These are phyloP conservation scores for Xylota sylvarum DNA, from an alignment of 2,888 invertebrate species.

Conservation along the genomic window DNA sequence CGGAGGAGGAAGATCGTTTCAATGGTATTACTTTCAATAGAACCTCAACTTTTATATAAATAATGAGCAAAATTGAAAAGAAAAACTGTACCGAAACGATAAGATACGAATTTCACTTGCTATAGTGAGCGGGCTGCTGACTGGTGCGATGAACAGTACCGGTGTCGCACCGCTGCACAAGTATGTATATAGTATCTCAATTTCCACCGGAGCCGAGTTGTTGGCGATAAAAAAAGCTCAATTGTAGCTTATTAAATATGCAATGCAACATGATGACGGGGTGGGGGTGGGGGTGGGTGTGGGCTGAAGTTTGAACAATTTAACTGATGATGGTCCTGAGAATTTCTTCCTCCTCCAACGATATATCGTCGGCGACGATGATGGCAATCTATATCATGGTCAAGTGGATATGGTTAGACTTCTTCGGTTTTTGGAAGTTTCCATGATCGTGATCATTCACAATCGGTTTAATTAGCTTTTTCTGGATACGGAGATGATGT, in stretches of 20 bases:
- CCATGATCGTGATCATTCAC: constrained; percentile 9
- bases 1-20: constrained; percentile 59
- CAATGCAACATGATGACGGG: constrained; percentile 14
- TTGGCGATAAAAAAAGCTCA: constrained; percentile 61
- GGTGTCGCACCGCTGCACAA: constrained; percentile 51
- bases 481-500: neutral
- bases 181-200: constrained; percentile 44
- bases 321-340: constrained; percentile 41
- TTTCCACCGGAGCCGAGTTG: constrained; percentile 18
- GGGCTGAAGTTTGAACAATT: constrained; percentile 26
- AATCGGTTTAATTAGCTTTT: constrained; percentile 21
- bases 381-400: constrained; percentile 43
- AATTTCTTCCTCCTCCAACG: constrained; percentile 14
- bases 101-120: constrained; percentile 38
- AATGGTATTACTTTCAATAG: constrained; percentile 65
- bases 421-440: constrained; percentile 31
- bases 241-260: constrained; percentile 60
- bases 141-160: constrained; percentile 53
- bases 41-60: constrained; percentile 72
- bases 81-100: constrained; percentile 51
- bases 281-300: constrained; percentile 1
- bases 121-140: constrained; percentile 1
- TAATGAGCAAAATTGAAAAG: constrained; percentile 10
- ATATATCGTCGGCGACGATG: neutral
- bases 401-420: constrained; percentile 27